Evolutionary conservation across 2,113 vertebrate species (phyloP).

Genomic region (Taxidea taxus): DNA sequence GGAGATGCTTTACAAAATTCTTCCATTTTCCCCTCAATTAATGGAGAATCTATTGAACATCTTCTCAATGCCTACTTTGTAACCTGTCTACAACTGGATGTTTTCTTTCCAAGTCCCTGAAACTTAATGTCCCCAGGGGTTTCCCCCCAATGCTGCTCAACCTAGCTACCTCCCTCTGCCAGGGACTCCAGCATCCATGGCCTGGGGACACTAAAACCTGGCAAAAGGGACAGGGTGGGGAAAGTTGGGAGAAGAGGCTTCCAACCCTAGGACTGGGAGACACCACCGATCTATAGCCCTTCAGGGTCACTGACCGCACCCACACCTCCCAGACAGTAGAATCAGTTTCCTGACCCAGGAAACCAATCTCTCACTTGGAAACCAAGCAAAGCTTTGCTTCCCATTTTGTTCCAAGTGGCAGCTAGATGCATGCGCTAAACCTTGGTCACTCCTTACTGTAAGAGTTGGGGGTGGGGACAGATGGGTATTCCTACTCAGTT

Average conservation of each 20-base stretch:
- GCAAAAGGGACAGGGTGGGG: no score
- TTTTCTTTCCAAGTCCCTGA: neutral
- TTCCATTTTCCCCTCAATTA: neutral
- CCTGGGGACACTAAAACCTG: neutral
- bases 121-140: neutral
- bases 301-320: neutral
- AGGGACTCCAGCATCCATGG: neutral
- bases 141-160: fast-evolving
- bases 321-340: no score
- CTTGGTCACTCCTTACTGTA: neutral
- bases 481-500: neutral
- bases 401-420: neutral
- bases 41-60: neutral
- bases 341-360: neutral
- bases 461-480: neutral
- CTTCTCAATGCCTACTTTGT: neutral
- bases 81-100: neutral
- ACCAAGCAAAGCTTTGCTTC: neutral
- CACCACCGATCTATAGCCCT: neutral
- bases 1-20: neutral
- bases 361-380: neutral
- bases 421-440: no score
- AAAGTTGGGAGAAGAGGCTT: neutral
- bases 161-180: neutral
- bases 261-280: neutral